These are phyloP conservation scores for Hanleya hanleyi DNA, from an alignment of 2,888 invertebrate genomes.

Conservation along the genomic window DNA sequence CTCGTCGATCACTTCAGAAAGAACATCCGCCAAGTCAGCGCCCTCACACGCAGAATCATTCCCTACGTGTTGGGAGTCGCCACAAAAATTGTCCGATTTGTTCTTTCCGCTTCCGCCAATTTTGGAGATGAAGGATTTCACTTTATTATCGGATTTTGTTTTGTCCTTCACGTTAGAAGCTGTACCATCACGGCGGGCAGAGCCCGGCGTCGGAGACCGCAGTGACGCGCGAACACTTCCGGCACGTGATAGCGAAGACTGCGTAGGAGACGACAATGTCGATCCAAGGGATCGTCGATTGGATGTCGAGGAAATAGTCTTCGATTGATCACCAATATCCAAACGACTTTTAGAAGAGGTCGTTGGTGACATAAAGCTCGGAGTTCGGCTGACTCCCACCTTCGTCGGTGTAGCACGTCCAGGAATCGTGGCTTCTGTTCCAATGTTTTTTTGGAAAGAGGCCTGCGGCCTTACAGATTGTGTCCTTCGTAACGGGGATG, in stretches of 20 bases:
- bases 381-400: constrained; percentile 30
- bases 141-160: constrained; percentile 25
- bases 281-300: neutral
- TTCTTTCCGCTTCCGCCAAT: constrained; percentile 32
- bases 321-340: constrained; percentile 18
- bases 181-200: neutral
- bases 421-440: neutral
- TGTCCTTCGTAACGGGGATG: constrained; percentile 30
- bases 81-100: constrained; percentile 25
- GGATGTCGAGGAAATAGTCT: neutral
- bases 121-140: constrained; percentile 31
- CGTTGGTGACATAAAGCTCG: constrained; percentile 57
- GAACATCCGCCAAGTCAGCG: neutral
- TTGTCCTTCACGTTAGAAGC: constrained; percentile 19
- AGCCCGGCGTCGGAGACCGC: neutral
- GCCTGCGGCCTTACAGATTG: constrained; percentile 42
- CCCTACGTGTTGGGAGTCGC: constrained; percentile 10
- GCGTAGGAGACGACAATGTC: neutral
- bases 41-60: neutral
- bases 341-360: constrained; percentile 50
- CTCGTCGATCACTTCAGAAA: constrained; percentile 27
- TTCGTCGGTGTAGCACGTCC: constrained; percentile 28
- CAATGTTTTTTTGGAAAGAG: constrained; percentile 12
- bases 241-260: neutral
- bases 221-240: neutral